A percentile compares a stretch with the other conserved stretches of the same genome.
These are phyloP conservation scores for Agrochola litura DNA, from an alignment of 2,888 invertebrate species.

Conservation along the genomic window DNA sequence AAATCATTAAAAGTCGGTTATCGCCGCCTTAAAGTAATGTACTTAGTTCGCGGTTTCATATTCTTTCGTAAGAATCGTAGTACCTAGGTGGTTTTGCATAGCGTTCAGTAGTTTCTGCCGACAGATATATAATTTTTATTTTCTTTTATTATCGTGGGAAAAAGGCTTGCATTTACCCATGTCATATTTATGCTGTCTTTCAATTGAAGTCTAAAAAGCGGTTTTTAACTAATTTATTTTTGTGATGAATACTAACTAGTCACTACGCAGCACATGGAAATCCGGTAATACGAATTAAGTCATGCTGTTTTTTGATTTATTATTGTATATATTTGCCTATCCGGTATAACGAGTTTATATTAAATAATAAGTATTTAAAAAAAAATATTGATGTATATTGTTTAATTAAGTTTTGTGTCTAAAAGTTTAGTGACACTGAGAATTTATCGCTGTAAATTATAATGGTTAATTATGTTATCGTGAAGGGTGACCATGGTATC, in stretches of 20 bases:
- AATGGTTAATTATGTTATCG: slow-evolving; percentile 13
- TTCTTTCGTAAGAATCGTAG: too few species aligned
- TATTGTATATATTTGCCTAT: slow-evolving; percentile 26
- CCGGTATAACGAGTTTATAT: not conserved
- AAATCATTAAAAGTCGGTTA: too few species aligned
- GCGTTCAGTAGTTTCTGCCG: not conserved
- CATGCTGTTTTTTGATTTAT: slow-evolving; percentile 7
- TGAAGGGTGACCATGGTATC: not conserved
- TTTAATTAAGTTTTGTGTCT: too few species aligned
- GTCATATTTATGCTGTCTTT: not conserved
- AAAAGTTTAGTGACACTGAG: slow-evolving; percentile 3
- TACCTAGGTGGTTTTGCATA: not conserved
- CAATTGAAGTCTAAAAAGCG: too few species aligned
- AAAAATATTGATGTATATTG: too few species aligned
- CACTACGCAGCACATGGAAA: not conserved
- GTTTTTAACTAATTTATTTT: not conserved
- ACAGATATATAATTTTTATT: too few species aligned
- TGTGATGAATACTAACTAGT: not conserved
- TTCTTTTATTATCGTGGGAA: too few species aligned
- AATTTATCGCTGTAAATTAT: slow-evolving; percentile 20
- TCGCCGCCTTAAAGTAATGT: too few species aligned
- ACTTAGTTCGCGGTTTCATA: too few species aligned
- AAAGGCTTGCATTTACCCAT: too few species aligned
- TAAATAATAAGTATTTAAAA: too few species aligned
- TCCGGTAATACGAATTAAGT: not conserved